Evolutionary conservation across 2,797 vertebrate species (phyloP).

Genomic region (Anguilla anguilla): DNA sequence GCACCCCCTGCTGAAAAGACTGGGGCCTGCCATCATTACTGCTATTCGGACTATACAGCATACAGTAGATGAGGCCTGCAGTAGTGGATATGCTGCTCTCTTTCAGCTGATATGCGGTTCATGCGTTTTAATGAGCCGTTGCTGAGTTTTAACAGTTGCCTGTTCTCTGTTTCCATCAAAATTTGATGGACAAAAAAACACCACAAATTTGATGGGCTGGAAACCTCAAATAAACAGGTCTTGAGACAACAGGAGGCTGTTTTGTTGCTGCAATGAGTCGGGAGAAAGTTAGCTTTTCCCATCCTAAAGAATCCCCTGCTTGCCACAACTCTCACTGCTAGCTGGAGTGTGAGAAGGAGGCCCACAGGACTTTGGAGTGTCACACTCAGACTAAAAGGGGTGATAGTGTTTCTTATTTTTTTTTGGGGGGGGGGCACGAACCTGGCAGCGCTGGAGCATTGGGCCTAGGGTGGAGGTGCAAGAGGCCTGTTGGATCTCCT

Average conservation of each 20-base stretch:
- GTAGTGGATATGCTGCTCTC: neutral
- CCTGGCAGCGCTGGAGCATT: constrained; percentile 78
- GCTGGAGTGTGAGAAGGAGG: neutral
- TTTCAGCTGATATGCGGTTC: no score
- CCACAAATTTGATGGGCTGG: neutral
- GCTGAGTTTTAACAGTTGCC: no score
- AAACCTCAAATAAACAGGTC: neutral
- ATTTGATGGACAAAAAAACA: neutral
- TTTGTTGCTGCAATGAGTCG: no score
- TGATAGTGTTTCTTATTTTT: neutral
- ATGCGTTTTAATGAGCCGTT: no score
- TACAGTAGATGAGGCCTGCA: neutral
- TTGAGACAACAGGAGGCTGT: neutral
- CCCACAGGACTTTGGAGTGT: neutral
- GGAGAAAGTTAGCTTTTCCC: neutral
- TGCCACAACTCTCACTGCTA: neutral
- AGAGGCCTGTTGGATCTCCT: constrained; percentile 25
- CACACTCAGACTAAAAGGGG: neutral
- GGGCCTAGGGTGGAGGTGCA: constrained; percentile 57
- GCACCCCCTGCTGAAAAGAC: neutral
- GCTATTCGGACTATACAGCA: neutral
- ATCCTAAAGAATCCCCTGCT: neutral
- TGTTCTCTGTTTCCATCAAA: no score
- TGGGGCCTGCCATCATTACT: neutral
- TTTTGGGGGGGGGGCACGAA: constrained; percentile 43